Base-by-base conservation (phyloP, 2,797 vertebrate genomes). In the Typhlichthys eigenmanni region DNA sequence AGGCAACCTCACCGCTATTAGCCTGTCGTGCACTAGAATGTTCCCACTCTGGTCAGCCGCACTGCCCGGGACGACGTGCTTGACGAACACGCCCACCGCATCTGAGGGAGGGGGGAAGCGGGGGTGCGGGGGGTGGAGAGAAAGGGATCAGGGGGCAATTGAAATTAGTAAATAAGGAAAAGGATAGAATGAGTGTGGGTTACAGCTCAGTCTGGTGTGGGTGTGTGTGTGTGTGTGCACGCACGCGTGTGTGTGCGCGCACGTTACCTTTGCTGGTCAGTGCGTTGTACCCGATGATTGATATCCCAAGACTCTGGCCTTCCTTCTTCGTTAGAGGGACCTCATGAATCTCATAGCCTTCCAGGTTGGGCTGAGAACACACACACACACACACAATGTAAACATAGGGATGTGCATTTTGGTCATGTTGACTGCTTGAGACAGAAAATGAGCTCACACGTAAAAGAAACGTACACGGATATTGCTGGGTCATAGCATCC, bases 281-380 rank as follows among this genome's bases (percentile, higher is more conserved):
- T 24, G 94, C 91, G 74, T 93, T 93, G 85, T 94, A 93, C 3
- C 96, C 96, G 57, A 98, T 87, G 78, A 99, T 96, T 76, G 96
- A 96, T 92, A 99, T 96, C 0, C 97, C 97, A 9, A 99, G 92
- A 75, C 96, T 97, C 83, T 99, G 96, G 0, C 94, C 95, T 1
- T 95, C 94, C 76, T 93, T 94, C 87, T 95, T 98, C 58, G 81
- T 71, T 55, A 98, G 90, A 43, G 94, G 79, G 64, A 98, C 94
- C 11, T 97, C 91, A 0, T 95, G 95, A 71, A 93, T 92, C 87
- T 97, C 95, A 64, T 91, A 92, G 13, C 92, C 92, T 10, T 93
- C 91, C 66, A 92, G 81, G 77, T 89, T 92, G 0, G 85, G 82
- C 92, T 93, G 80, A 34, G 73, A 70, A 10, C 51, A 55, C 58